These are phyloP conservation scores for Cheilosia scutellata DNA, from an alignment of 2,888 invertebrate genomes.

Conservation along the genomic window DNA sequence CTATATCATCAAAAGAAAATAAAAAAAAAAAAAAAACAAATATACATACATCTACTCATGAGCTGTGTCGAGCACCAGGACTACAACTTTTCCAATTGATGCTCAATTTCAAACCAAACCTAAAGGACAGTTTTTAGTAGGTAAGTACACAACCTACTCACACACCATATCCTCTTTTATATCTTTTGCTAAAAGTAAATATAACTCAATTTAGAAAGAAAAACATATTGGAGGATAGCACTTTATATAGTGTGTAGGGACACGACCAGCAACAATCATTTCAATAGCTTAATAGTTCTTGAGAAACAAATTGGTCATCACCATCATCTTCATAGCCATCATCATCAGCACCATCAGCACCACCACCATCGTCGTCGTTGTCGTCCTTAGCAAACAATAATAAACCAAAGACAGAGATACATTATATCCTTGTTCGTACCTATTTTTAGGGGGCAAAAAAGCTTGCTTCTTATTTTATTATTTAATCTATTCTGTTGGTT, in stretches of 20 bases:
- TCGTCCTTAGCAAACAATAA: slow-evolving; percentile 54
- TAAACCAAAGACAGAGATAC: slow-evolving; percentile 53
- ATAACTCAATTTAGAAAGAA: slow-evolving; percentile 44
- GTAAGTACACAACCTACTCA: slow-evolving; percentile 50
- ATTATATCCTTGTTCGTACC: slow-evolving; percentile 64
- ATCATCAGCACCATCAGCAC: slow-evolving; percentile 10
- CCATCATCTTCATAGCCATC: slow-evolving; percentile 29
- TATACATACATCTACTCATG: slow-evolving; percentile 38
- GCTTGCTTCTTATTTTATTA: slow-evolving; percentile 59
- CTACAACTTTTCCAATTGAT: slow-evolving; percentile 63
- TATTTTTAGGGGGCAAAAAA: slow-evolving; percentile 36
- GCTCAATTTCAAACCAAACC: slow-evolving; percentile 60
- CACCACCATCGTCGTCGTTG: slow-evolving; percentile 1
- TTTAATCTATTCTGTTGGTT: slow-evolving; percentile 71
- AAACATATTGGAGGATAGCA: neutral
- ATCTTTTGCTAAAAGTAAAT: slow-evolving; percentile 31
- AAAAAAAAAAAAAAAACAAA: slow-evolving; percentile 6
- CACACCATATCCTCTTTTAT: neutral
- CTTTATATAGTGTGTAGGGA: neutral
- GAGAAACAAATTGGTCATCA: slow-evolving; percentile 63
- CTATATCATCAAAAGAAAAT: slow-evolving; percentile 3
- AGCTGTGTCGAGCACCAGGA: slow-evolving; percentile 47
- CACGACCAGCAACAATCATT: slow-evolving; percentile 21
- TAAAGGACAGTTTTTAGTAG: slow-evolving; percentile 71
- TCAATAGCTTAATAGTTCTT: slow-evolving; percentile 66